Evolutionary conservation across 2,888 invertebrate genomes (phyloP).

Genomic region (Scaptomyza parva): DNA sequence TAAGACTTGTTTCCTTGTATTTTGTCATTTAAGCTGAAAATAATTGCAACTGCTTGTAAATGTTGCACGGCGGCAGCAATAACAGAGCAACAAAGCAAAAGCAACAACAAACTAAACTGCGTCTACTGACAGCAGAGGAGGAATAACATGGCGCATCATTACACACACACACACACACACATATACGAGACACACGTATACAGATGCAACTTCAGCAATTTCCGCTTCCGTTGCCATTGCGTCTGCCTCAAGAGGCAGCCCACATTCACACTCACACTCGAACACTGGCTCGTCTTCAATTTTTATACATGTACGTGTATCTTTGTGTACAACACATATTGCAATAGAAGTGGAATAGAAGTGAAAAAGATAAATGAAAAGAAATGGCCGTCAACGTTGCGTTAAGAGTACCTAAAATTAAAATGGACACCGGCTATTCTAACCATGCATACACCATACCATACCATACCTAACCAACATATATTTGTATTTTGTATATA

Average conservation of each 20-base stretch:
- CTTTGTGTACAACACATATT: constrained; percentile 57
- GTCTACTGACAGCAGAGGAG: constrained; percentile 60
- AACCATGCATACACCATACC: constrained; percentile 17
- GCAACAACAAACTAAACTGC: constrained; percentile 40
- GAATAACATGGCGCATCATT: constrained; percentile 70
- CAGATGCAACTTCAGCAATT: constrained; percentile 76
- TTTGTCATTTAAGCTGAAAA: constrained; percentile 84
- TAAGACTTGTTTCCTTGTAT: constrained; percentile 83
- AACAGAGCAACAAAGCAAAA: constrained; percentile 37
- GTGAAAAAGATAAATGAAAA: constrained; percentile 51
- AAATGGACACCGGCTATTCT: constrained; percentile 65
- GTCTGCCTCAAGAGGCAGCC: constrained; percentile 62
- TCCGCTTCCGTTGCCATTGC: constrained; percentile 73
- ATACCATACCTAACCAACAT: not conserved
- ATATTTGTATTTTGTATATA: not conserved
- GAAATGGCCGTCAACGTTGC: constrained; percentile 69
- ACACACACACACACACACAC: constrained; percentile 55
- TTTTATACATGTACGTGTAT: constrained; percentile 42
- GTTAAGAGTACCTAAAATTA: constrained; percentile 70
- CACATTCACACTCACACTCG: constrained; percentile 24
- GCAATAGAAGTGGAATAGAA: constrained; percentile 12
- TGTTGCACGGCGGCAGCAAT: constrained; percentile 54
- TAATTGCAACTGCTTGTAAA: constrained; percentile 83
- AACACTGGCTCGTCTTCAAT: constrained; percentile 31
- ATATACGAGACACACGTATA: constrained; percentile 20